Percentiles rank a stretch among this genome's conserved stretches.
Evolutionary conservation across 2,888 invertebrate genomes (phyloP).

Genomic region (Xestia sexstrigata): DNA sequence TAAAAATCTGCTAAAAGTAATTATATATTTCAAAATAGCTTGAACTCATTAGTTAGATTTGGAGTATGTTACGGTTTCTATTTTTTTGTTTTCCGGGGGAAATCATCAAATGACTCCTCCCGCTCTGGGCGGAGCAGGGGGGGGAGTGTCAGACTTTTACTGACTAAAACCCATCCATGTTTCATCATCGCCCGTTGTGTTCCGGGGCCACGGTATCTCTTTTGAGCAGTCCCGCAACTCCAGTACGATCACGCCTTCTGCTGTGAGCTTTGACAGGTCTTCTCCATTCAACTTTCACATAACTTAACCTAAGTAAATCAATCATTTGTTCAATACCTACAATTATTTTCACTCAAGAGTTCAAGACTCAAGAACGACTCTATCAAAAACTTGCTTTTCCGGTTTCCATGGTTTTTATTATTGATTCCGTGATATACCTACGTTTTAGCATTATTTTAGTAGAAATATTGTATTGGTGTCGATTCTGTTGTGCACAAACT

Average conservation of each 20-base stretch:
- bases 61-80: background rate
- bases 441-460: background rate
- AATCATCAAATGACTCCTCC: too few relatives aligned
- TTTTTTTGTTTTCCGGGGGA: too few relatives aligned
- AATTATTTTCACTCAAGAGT: background rate
- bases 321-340: background rate
- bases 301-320: background rate
- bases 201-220: too few relatives aligned
- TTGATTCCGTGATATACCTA: background rate
- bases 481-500: too few relatives aligned
- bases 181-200: too few relatives aligned
- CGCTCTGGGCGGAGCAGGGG: too few relatives aligned
- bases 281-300: background rate
- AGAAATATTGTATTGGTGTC: conserved; percentile 1
- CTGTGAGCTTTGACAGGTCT: background rate
- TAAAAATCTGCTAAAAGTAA: background rate
- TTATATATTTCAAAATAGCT: background rate
- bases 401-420: conserved; percentile 5
- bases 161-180: too few relatives aligned
- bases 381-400: background rate
- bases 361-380: background rate
- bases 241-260: too few relatives aligned
- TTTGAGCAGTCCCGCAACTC: too few relatives aligned
- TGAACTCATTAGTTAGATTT: background rate
- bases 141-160: too few relatives aligned